Conservation (phyloP, 1,140 invertebrate species). For the Pentalonia nigronervosa region DNA sequence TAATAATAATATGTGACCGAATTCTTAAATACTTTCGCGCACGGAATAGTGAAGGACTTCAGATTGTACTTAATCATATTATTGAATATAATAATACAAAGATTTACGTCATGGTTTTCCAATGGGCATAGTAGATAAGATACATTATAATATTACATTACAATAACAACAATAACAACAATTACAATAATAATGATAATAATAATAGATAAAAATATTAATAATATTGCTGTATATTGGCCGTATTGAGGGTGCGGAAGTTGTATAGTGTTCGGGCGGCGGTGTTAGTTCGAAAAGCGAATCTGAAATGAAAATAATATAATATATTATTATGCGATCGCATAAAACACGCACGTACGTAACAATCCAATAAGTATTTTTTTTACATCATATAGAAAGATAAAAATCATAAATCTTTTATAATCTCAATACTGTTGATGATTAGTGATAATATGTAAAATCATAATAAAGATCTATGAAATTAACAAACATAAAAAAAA, state of each 20-base stretch:
- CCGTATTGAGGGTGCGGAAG: not conserved
- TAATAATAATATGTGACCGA: not conserved
- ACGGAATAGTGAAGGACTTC: not conserved
- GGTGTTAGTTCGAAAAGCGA: conserved; percentile 18
- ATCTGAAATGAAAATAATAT: not conserved
- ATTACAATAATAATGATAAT: not conserved
- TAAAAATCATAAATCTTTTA: not conserved
- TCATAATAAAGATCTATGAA: not conserved
- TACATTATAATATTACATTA: conserved; percentile 1
- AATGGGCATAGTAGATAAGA: not conserved
- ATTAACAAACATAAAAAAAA: not conserved
- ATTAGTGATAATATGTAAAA: not conserved
- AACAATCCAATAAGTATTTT: not conserved
- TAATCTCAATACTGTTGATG: not conserved
- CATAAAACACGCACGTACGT: not conserved
- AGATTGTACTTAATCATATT: not conserved
- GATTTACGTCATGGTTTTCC: not conserved
- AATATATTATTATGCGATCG: not conserved
- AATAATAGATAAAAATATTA: too few relatives aligned
- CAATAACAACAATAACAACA: not conserved
- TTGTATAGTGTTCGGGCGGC: not conserved
- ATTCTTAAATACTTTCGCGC: not conserved
- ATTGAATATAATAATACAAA: not conserved
- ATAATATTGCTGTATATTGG: conserved; percentile 9
- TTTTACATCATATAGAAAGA: not conserved